Evolutionary conservation across 2,888 invertebrate species (phyloP).

Genomic region (Megastigmus dorsalis): DNA sequence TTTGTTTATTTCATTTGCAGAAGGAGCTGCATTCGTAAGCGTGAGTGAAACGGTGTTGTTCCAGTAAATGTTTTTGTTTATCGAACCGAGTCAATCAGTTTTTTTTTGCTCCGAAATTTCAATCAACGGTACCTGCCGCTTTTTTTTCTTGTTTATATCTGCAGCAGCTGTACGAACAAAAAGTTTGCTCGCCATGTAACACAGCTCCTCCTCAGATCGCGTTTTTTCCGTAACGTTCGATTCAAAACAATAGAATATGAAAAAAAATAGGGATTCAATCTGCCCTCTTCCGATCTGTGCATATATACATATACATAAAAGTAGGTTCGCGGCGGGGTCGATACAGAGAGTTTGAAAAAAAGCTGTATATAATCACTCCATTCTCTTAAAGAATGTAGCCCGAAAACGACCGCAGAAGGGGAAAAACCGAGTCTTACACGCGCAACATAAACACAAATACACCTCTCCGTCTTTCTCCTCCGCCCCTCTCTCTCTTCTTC

Average conservation of each 20-base stretch:
- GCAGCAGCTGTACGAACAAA: not conserved
- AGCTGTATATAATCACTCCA: constrained; percentile 2
- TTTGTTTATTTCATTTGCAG: no score
- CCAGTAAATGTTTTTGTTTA: no score
- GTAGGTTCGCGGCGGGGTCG: not conserved
- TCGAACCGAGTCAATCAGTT: not conserved
- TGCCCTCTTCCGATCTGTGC: no score
- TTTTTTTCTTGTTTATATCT: not conserved
- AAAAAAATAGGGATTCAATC: no score
- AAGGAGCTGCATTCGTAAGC: not conserved
- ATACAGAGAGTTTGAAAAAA: not conserved
- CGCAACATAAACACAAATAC: constrained; percentile 43
- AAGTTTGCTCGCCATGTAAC: not conserved
- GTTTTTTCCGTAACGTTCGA: not conserved
- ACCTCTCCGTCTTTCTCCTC: not conserved
- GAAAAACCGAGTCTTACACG: constrained; percentile 39
- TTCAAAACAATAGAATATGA: not conserved
- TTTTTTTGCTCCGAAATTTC: not conserved
- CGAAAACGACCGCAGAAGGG: constrained; percentile 18
- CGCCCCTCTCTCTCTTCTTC: not conserved
- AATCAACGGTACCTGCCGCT: not conserved
- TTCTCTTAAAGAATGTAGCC: constrained; percentile 29
- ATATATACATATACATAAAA: not conserved
- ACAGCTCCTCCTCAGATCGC: not conserved
- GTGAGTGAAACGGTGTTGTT: no score